phyloP scores from a whole-genome alignment of 2,888 invertebrate genomes.

The Nebria brevicollis region DNA sequence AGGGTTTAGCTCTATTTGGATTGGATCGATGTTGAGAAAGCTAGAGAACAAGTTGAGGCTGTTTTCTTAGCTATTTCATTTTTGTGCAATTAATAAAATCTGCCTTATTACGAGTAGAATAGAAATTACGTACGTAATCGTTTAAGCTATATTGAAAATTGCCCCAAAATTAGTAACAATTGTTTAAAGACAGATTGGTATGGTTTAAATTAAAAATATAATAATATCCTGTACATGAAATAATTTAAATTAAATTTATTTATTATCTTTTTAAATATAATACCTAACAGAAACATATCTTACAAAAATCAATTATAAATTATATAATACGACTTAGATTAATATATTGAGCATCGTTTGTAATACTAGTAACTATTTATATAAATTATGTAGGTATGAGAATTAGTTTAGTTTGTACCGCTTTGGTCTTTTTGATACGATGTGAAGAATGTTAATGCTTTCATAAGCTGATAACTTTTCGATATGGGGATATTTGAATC shows the following conservation, averaged over 20 bases:
- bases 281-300: neutral
- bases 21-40: no score
- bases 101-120: no score
- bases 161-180: no score
- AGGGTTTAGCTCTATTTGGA: no score
- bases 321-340: constrained; percentile 1
- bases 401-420: neutral
- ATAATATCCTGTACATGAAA: neutral
- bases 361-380: neutral
- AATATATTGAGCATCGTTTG: constrained; percentile 1
- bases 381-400: neutral
- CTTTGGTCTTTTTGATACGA: constrained; percentile 76
- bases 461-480: constrained; percentile 92
- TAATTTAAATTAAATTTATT: neutral
- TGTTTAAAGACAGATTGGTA: no score
- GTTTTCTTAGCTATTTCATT: no score
- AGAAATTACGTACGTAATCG: no score
- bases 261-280: neutral
- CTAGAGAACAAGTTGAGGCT: no score
- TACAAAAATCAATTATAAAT: constrained; percentile 1
- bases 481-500: constrained; percentile 92
- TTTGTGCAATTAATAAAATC: no score
- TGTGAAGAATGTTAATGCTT: constrained; percentile 88
- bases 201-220: no score
- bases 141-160: no score